phyloP scores from a whole-genome alignment of 1,140 invertebrate species.

The Zophobas morio region DNA sequence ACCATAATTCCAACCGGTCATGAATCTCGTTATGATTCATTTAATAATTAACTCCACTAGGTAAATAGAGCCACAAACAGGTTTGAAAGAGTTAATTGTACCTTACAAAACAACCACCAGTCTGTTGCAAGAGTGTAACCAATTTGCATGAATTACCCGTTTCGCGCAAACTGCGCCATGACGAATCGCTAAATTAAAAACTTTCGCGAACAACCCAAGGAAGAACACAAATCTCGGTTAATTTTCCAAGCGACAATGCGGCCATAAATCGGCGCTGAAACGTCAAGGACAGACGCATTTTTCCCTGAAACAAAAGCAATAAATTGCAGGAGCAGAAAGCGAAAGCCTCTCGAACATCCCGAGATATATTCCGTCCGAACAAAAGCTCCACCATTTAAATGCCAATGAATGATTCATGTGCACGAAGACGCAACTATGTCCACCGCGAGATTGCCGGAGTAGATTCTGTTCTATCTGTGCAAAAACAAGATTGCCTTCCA shows the following conservation, averaged over 20 bases:
- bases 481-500: constrained; percentile 34
- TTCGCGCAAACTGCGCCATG: constrained; percentile 12
- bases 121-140: constrained; percentile 20
- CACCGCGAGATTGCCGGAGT: constrained; percentile 33
- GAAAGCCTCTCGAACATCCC: constrained; percentile 40
- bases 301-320: constrained; percentile 35
- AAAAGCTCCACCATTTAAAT: constrained; percentile 54
- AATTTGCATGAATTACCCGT: constrained; percentile 36
- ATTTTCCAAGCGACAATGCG: constrained; percentile 1
- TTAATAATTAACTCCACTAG: constrained; percentile 9
- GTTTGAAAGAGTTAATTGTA: constrained; percentile 19
- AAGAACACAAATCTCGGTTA: not conserved
- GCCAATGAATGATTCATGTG: constrained; percentile 55
- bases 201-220: not conserved
- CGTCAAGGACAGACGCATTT: constrained; percentile 28
- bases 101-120: constrained; percentile 23
- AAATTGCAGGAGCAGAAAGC: constrained; percentile 35
- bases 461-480: constrained; percentile 28
- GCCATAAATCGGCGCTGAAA: constrained; percentile 8
- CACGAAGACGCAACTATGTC: constrained; percentile 47
- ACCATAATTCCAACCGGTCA: not conserved
- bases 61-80: constrained; percentile 15
- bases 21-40: constrained; percentile 9
- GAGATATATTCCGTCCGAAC: constrained; percentile 50
- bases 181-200: constrained; percentile 18